Base-by-base conservation (phyloP, 2,888 invertebrate genomes). In the Antheraea yamamai region DNA sequence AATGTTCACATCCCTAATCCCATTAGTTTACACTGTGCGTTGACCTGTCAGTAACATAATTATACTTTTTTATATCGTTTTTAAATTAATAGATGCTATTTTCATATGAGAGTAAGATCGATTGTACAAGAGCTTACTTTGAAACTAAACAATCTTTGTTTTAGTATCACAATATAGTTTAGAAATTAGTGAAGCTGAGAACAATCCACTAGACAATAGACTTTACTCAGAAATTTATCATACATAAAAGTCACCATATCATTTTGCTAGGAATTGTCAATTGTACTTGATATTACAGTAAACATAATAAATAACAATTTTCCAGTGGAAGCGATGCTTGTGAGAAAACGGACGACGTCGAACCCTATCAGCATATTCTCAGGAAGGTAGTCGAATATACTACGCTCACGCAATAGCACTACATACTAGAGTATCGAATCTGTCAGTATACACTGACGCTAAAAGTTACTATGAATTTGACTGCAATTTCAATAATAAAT, bases 341-440 rank as follows among this genome's bases (percentile, higher is more conserved):
- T 97, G 74, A 95, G 97, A 78, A 97, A 97, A 89, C 95, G 97
- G 82, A 96, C 96, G 78, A 95, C 96, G 77, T 96, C 97, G 77
- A 97, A 97, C 86, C 96, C 97, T 76, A 97, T 97, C 89, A 97
- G 96, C 90, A 97, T 97, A 92, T 97, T 97, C 91, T 96, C 97
- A 72, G 96, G 96, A 81, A 97, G 97, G 96, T 97, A 97, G 96
- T 93, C 85, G 81, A 73, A 26, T 26, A 16, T 66, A 51, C 39
- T 35, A 30, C 26, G 70, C 39, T 23, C 52, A 61, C 61, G 39
- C 61, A 39, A 61, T 14, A 73, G 14, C n/a, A n/a, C 51, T 55
- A 52, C 30, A 55, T 23, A 72, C 26, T 35, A 52, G 64, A 30
- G 39, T 39, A 39, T 70, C 20, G 39, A 20, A 52, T 64, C 61